These are phyloP conservation scores for Podarcis raffonei DNA, from an alignment of 2,113 vertebrate genomes.

Conservation along the genomic window DNA sequence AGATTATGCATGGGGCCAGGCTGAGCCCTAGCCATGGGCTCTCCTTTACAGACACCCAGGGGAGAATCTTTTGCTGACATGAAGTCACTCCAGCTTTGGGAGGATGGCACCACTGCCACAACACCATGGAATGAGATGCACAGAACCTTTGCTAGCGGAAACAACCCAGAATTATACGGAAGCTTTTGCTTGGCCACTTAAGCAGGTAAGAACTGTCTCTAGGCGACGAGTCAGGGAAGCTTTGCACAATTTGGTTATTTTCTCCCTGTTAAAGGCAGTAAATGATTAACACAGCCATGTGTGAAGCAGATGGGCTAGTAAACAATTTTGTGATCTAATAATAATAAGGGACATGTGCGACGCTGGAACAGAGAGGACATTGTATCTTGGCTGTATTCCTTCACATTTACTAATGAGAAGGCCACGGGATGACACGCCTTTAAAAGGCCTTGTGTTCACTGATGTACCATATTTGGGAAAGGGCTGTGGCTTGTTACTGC, in stretches of 20 bases:
- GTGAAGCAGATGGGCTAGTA: not conserved
- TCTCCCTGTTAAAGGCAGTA: not conserved
- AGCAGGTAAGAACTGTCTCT: not conserved
- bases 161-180: not conserved
- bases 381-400: not conserved
- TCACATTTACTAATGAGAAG: not conserved
- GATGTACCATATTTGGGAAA: not conserved
- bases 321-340: not conserved
- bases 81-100: not conserved
- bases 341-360: not conserved
- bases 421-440: not conserved
- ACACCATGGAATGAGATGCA: not conserved
- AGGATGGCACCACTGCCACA: not conserved
- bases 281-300: not conserved
- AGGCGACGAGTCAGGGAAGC: not conserved
- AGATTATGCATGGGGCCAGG: not conserved
- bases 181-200: not conserved
- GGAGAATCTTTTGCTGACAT: not conserved
- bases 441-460: not conserved
- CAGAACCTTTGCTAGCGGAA: not conserved
- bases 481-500: conserved; percentile 24
- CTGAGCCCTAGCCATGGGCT: not conserved
- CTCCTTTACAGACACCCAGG: not conserved
- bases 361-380: not conserved
- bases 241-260: not conserved